These are phyloP conservation scores for Dissostichus mawsoni DNA, from an alignment of 2,113 vertebrate genomes.

Conservation along the genomic window DNA sequence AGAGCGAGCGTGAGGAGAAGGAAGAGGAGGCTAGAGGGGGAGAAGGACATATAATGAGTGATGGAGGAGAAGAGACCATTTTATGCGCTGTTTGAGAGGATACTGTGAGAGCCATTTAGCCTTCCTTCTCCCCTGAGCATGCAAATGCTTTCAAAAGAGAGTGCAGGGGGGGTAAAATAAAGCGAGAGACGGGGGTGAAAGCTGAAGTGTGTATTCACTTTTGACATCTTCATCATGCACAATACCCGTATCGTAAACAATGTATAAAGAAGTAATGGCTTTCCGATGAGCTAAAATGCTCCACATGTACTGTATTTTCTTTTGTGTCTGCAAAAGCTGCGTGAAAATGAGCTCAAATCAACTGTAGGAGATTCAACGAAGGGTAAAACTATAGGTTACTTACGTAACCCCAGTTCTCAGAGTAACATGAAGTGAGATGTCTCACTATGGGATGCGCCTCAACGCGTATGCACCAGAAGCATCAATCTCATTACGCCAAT, in stretches of 20 bases:
- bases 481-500: no score
- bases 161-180: not conserved
- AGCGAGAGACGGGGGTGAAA: not conserved
- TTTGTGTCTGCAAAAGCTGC: not conserved
- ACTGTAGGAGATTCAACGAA: slow-evolving; percentile 12
- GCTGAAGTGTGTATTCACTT: slow-evolving; percentile 18
- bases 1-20: not conserved
- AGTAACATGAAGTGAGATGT: no score
- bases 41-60: slow-evolving; percentile 47
- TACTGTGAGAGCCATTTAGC: slow-evolving; percentile 60
- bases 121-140: slow-evolving; percentile 58
- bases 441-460: no score
- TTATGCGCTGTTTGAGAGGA: slow-evolving; percentile 51
- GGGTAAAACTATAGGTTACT: no score
- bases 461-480: no score
- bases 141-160: slow-evolving; percentile 65
- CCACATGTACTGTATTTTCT: not conserved
- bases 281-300: slow-evolving; percentile 8
- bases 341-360: slow-evolving; percentile 23
- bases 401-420: no score
- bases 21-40: not conserved
- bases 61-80: slow-evolving; percentile 50
- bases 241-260: slow-evolving; percentile 19
- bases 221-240: slow-evolving; percentile 15
- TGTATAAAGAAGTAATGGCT: slow-evolving; percentile 19